These are phyloP conservation scores for Dysmachus trigonus DNA, from an alignment of 2,888 invertebrate genomes.

Conservation along the genomic window DNA sequence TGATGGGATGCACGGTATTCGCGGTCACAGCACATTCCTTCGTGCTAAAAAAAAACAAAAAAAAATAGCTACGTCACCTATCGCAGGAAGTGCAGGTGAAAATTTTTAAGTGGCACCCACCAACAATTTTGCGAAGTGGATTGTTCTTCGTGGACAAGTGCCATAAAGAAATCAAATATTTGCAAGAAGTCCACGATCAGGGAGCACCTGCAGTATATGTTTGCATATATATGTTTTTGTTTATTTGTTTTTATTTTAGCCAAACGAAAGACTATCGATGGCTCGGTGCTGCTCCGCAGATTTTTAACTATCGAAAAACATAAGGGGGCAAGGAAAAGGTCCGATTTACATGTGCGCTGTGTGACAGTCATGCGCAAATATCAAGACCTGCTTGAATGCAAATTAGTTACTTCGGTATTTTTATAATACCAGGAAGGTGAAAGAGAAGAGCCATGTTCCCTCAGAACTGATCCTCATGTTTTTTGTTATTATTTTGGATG, in stretches of 20 bases:
- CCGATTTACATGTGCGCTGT: not conserved
- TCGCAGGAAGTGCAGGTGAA: slow-evolving; percentile 7
- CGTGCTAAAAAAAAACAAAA: not conserved
- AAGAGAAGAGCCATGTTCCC: not conserved
- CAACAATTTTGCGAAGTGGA: not conserved
- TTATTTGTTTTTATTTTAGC: not conserved
- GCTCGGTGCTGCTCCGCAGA: not conserved
- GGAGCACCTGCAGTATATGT: not conserved
- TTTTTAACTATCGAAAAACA: not conserved
- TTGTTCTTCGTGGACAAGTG: not conserved
- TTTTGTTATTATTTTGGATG: not conserved
- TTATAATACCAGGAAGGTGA: not conserved
- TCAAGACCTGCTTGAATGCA: slow-evolving; percentile 4
- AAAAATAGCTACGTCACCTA: not conserved
- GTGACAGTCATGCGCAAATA: slow-evolving; percentile 15
- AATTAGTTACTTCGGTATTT: not conserved
- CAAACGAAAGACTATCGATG: not conserved
- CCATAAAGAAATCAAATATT: slow-evolving; percentile 25
- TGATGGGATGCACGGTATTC: not conserved
- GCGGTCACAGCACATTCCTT: not conserved
- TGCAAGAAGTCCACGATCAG: not conserved
- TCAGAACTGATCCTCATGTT: not conserved
- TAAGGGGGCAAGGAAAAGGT: not conserved
- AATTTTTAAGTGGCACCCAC: not conserved
- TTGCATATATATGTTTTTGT: not conserved